A percentile compares a stretch with the other conserved stretches of the same genome.
phyloP scores from a whole-genome alignment of 2,113 vertebrate genomes.

The Cyanoderma ruficeps region DNA sequence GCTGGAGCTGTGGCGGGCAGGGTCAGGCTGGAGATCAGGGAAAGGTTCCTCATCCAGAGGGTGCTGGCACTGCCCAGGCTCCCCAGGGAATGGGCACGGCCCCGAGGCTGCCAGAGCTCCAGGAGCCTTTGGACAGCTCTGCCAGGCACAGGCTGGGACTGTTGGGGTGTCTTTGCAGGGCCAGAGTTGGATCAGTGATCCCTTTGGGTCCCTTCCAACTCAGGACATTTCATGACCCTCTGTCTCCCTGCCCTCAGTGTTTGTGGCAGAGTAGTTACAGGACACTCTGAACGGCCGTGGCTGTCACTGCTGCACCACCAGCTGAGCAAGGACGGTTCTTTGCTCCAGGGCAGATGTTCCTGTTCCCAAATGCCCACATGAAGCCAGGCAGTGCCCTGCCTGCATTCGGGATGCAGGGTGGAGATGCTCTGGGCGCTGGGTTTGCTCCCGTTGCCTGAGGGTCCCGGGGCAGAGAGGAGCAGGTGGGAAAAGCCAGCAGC shows the following conservation, averaged over 20 bases:
- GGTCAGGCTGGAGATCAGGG: accelerated
- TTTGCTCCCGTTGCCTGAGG: not conserved
- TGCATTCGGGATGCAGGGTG: not conserved
- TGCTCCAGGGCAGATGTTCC: not conserved
- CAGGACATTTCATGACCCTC: not conserved
- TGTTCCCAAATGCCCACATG: accelerated
- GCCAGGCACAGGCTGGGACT: not conserved
- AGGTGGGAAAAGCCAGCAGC: not conserved
- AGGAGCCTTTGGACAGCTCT: accelerated
- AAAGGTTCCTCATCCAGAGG: not conserved
- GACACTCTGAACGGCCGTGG: accelerated
- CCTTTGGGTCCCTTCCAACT: not conserved
- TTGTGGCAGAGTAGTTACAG: not conserved
- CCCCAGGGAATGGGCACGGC: not conserved
- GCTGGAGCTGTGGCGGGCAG: not conserved
- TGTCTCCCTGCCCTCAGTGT: not conserved
- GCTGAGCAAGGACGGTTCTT: not conserved
- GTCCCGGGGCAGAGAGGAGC: not conserved
- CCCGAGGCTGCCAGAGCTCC: not conserved
- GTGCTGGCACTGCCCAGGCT: not conserved
- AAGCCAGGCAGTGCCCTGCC: not conserved
- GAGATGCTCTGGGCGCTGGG: not conserved
- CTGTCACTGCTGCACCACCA: not conserved
- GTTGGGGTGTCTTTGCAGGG: not conserved
- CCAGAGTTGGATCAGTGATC: not conserved